Base-by-base conservation (phyloP, 1,140 invertebrate genomes). In the Drosophila pallidifrons region DNA sequence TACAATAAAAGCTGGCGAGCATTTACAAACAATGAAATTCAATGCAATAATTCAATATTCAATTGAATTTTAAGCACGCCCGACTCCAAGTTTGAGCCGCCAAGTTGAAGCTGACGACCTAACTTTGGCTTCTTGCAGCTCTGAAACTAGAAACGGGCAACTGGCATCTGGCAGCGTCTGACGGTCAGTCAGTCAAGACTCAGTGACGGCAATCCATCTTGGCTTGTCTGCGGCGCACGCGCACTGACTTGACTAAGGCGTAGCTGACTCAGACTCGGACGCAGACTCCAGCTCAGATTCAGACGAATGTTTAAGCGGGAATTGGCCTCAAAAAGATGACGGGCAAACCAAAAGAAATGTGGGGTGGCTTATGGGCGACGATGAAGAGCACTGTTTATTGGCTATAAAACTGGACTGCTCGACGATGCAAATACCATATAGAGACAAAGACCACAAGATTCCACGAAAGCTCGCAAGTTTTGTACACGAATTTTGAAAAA, bases 21-120 rank as follows among this genome's bases (percentile, higher is more conserved):
- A 91, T 91, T 91, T 91, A 91, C 90, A 91, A 91, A 91, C 90
- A 91, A 91, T 91, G 90, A 90, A 90, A 91, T 91, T 90, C 90
- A 91, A 91, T 91, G 82, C 90, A 91, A 91, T 90, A 87, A 90
- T 85, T 91, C 90, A 90, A 91, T 81, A 91, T 91, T 91, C 90
- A 90, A 91, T 91, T 91, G 90, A 91, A 91, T 91, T 87, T 91
- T 91, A 91, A 91, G 90, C 88, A 90, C 75, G 79, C 77, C 35
- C 32, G 15, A 38, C 30, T 35, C 75, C 43, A 51, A 47, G 32
- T 20, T 45, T 32, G 43, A 75, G 63, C 59, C 20, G 3, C 74
- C 41, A 49, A 46, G 28, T 16, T 45, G 13, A 35, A 75, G 58
- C 71, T 65, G 60, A n/a, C 49, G 55, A n/a, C n/a, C 51, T 15